Evolutionary conservation across 2,888 invertebrate genomes (phyloP).

Genomic region (Agonopterix alstromeriana): DNA sequence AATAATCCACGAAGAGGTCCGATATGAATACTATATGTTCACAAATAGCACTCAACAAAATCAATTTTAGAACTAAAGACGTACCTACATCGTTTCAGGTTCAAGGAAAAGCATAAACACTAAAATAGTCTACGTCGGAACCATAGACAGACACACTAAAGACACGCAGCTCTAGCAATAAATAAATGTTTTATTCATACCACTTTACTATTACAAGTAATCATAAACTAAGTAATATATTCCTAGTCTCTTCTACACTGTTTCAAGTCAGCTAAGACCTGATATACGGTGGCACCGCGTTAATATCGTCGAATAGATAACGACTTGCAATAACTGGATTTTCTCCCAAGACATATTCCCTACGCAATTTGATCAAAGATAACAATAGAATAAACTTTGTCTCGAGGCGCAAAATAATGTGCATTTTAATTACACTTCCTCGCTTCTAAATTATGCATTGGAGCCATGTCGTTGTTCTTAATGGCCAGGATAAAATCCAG

Average conservation of each 20-base stretch:
- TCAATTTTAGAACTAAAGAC: no score
- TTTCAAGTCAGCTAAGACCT: conserved; percentile 18
- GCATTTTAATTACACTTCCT: conserved; percentile 62
- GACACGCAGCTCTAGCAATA: no score
- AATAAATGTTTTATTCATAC: no score
- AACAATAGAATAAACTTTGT: conserved; percentile 42
- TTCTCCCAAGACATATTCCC: conserved; percentile 36
- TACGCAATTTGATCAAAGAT: conserved; percentile 44
- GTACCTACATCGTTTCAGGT: no score
- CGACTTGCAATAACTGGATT: conserved; percentile 35
- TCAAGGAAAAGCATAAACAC: no score
- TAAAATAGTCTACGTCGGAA: no score
- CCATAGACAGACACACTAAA: no score
- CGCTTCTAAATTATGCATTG: conserved; percentile 47
- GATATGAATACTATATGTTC: no score
- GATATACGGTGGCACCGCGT: conserved; percentile 47
- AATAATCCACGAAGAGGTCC: no score
- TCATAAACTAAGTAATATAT: conserved; percentile 12
- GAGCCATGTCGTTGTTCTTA: conserved; percentile 50
- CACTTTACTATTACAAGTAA: no score
- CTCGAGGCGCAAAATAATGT: conserved; percentile 41
- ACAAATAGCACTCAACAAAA: no score
- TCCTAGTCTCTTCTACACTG: conserved; percentile 16
- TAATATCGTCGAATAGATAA: conserved; percentile 37
- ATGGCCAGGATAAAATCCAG: conserved; percentile 50